phyloP scores from a whole-genome alignment of 1,140 invertebrate genomes.

The Sminthurides bifidus region DNA sequence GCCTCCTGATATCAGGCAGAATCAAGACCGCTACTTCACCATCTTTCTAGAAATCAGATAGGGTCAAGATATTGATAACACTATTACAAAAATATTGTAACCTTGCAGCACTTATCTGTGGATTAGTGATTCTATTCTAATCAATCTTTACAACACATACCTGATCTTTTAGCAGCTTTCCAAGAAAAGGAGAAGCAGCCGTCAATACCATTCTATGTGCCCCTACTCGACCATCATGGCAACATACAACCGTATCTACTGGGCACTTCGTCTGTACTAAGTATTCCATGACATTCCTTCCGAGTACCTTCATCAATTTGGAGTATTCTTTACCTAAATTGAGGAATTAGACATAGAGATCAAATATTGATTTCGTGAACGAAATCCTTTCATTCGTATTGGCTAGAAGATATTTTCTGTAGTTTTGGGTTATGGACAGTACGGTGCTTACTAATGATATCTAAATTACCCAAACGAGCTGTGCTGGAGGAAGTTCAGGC shows the following conservation, averaged over 20 bases:
- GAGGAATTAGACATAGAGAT: no score
- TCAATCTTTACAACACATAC: no score
- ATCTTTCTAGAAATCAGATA: conserved; percentile 1
- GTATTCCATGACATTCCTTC: conserved; percentile 7
- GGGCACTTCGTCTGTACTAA: conserved; percentile 7
- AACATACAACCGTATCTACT: conserved; percentile 18
- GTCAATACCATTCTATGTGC: conserved; percentile 24
- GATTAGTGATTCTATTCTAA: background rate
- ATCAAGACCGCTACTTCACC: conserved; percentile 14
- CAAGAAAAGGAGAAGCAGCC: conserved; percentile 20
- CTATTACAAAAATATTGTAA: no score
- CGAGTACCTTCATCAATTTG: conserved; percentile 2
- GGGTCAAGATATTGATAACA: background rate
- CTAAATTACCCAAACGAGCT: no score
- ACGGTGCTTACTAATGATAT: no score
- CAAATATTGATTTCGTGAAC: background rate
- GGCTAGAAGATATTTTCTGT: no score
- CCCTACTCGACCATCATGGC: conserved; percentile 24
- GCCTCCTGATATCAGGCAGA: conserved; percentile 17
- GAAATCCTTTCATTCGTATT: background rate
- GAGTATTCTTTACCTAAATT: background rate
- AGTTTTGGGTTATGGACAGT: no score
- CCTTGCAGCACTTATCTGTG: no score
- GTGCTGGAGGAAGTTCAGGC: no score
- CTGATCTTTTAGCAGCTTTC: conserved; percentile 11